A percentile compares a stretch with the other conserved stretches of the same genome.
phyloP scores from a whole-genome alignment of 1,140 invertebrate genomes.

The Diorhabda sublineata region DNA sequence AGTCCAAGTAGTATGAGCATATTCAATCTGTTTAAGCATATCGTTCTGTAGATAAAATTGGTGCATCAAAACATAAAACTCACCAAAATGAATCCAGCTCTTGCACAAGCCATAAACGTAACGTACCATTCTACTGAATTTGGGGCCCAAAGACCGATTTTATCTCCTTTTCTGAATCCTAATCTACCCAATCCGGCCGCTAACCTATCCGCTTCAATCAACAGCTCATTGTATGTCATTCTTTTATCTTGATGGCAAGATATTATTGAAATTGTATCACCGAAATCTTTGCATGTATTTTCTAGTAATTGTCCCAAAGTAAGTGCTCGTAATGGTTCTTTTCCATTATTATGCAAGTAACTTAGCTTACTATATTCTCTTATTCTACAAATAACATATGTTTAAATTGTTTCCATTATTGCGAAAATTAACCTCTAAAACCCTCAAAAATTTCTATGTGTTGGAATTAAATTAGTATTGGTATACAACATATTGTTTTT shows the following conservation, averaged over 20 bases:
- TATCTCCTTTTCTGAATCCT: conserved; percentile 75
- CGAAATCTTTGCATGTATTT: conserved; percentile 53
- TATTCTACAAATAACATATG: conserved; percentile 23
- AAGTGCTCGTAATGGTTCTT: conserved; percentile 53
- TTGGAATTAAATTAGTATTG: background rate
- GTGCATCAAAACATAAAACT: background rate
- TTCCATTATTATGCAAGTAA: conserved; percentile 54
- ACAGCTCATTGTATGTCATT: conserved; percentile 60
- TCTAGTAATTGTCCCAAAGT: conserved; percentile 63
- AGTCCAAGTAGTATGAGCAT: no score
- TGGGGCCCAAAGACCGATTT: conserved; percentile 84
- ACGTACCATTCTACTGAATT: conserved; percentile 83
- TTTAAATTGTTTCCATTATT: background rate
- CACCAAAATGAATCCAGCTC: conserved; percentile 79
- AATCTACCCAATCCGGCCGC: conserved; percentile 75
- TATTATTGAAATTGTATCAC: conserved; percentile 56
- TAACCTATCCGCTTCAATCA: conserved; percentile 67
- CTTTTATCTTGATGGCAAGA: conserved; percentile 58
- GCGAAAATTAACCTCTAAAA: background rate
- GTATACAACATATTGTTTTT: no score
- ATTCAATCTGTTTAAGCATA: no score
- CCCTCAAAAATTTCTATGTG: background rate
- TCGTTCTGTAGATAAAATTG: no score
- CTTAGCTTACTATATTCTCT: conserved; percentile 34
- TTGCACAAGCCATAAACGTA: conserved; percentile 69